These are phyloP conservation scores for Sturmia bella DNA, from an alignment of 2,888 invertebrate genomes.

Conservation along the genomic window DNA sequence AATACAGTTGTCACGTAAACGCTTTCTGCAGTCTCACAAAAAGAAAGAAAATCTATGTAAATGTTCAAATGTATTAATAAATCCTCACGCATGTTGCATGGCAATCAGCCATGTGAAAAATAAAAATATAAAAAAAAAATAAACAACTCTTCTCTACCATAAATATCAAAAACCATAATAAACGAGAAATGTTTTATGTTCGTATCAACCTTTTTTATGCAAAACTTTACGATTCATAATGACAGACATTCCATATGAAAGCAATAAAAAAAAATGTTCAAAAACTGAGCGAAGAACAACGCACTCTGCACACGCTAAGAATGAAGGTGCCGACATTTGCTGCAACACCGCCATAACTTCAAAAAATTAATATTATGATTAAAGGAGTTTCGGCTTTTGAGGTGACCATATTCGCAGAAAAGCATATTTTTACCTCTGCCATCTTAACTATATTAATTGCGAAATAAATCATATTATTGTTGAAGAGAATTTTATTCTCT, in stretches of 20 bases:
- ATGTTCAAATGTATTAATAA: slow-evolving; percentile 9
- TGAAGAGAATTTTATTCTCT: no score
- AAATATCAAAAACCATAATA: slow-evolving; percentile 18
- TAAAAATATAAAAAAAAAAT: not conserved
- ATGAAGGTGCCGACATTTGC: no score
- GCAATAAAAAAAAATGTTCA: not conserved
- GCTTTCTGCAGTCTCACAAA: slow-evolving; percentile 3
- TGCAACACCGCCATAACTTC: no score
- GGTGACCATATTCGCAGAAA: no score
- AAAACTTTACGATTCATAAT: slow-evolving; percentile 66
- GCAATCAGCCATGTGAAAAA: slow-evolving; percentile 54
- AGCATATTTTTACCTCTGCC: no score
- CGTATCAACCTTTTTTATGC: slow-evolving; percentile 61
- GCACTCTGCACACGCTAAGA: not conserved
- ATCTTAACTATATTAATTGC: no score
- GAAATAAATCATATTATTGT: no score
- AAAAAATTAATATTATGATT: no score
- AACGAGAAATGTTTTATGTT: slow-evolving; percentile 48
- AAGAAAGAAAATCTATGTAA: not conserved
- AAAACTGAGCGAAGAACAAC: slow-evolving; percentile 7
- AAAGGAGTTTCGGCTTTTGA: no score
- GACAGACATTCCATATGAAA: slow-evolving; percentile 44
- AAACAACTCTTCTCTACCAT: slow-evolving; percentile 36
- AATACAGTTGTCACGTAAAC: slow-evolving; percentile 52
- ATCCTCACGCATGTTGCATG: slow-evolving; percentile 61